These are phyloP conservation scores for Latrodectus geometricus DNA, from an alignment of 1,140 invertebrate species.

Conservation along the genomic window DNA sequence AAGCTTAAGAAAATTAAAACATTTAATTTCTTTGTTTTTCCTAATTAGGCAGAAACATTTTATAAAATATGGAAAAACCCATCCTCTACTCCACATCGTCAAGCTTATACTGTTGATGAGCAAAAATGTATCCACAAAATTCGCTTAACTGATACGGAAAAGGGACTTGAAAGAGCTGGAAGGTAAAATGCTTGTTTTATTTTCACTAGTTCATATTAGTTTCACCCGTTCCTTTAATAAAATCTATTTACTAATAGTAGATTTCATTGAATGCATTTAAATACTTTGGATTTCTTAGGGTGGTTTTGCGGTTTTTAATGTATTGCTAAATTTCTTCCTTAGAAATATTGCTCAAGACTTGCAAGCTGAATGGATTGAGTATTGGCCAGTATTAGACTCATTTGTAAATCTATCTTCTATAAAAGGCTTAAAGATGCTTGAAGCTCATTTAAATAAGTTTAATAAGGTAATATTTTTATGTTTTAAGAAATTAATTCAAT, in stretches of 20 bases:
- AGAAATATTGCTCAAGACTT: background rate
- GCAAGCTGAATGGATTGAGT: background rate
- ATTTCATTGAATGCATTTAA: too few species aligned
- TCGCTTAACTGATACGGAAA: background rate
- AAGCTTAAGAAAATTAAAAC: too few species aligned
- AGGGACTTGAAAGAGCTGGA: background rate
- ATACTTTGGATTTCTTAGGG: background rate
- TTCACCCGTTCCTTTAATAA: too few species aligned
- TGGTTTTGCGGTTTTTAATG: too few species aligned
- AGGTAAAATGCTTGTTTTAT: background rate
- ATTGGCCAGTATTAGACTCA: background rate
- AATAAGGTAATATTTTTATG: background rate
- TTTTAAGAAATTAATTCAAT: too few species aligned
- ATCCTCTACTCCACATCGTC: background rate
- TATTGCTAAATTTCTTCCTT: background rate
- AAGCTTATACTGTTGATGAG: background rate
- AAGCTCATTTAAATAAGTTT: background rate
- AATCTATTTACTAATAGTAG: too few species aligned
- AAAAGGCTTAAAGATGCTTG: background rate
- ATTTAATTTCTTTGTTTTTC: too few species aligned
- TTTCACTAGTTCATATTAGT: background rate
- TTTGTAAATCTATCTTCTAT: background rate
- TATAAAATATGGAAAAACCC: background rate
- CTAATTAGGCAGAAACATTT: background rate
- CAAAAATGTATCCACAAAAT: background rate